phyloP scores from a whole-genome alignment of 2,888 invertebrate species.

The Podotricha telesiphe region DNA sequence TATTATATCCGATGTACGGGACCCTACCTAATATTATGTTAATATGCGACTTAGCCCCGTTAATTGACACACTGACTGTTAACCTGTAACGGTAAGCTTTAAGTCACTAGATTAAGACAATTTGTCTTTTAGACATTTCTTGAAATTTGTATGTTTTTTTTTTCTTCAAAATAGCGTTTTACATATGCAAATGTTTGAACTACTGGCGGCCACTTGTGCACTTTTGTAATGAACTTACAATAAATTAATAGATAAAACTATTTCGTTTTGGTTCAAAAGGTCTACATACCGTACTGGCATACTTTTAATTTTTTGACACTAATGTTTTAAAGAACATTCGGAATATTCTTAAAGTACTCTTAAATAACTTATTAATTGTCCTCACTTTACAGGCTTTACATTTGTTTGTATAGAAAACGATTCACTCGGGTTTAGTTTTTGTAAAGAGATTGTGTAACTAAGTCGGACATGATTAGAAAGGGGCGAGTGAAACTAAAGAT shows the following conservation, averaged over 20 bases:
- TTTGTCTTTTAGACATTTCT: constrained; percentile 18
- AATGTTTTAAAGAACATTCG: background rate
- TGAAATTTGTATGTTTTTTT: constrained; percentile 7
- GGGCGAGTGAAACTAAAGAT: constrained; percentile 48
- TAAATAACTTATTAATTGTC: background rate
- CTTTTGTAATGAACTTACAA: constrained; percentile 18
- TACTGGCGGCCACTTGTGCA: constrained; percentile 16
- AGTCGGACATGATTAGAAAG: constrained; percentile 41
- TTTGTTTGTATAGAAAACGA: constrained; percentile 17
- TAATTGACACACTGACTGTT: constrained; percentile 39
- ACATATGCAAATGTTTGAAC: constrained; percentile 32
- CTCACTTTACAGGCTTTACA: background rate
- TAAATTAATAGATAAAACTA: background rate
- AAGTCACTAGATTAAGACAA: constrained; percentile 29
- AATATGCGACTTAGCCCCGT: constrained; percentile 29
- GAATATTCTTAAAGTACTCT: background rate
- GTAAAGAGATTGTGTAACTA: constrained; percentile 26
- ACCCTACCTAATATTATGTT: constrained; percentile 27
- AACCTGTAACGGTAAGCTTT: constrained; percentile 37
- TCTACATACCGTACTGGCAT: background rate
- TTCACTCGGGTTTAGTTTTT: background rate
- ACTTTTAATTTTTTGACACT: constrained; percentile 7
- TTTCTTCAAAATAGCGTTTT: constrained; percentile 23
- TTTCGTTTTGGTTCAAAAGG: constrained; percentile 18
- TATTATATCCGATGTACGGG: constrained; percentile 1